Evolutionary conservation across 2,797 vertebrate genomes (phyloP).

Genomic region (Sebastolobus alascanus): DNA sequence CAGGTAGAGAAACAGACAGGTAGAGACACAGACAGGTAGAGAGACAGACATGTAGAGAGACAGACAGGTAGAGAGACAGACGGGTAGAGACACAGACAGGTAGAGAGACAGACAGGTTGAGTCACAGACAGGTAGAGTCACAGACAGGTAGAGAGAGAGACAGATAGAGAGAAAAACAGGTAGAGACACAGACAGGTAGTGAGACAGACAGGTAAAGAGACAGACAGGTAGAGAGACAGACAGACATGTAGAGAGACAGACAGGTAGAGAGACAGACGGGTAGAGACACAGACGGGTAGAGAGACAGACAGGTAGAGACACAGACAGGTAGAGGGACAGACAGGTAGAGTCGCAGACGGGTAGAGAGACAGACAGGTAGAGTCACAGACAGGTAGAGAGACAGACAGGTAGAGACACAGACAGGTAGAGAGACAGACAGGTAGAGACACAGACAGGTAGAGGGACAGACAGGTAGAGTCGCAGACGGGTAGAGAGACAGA

Average conservation of each 20-base stretch:
- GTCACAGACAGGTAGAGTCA: not conserved
- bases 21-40: not conserved
- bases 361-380: too few species aligned
- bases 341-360: too few species aligned
- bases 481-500: not conserved
- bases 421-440: not conserved
- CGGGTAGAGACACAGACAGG: not conserved
- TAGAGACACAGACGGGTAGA: not conserved
- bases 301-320: not conserved
- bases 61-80: not conserved
- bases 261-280: not conserved
- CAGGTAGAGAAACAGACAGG: not conserved
- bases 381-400: not conserved
- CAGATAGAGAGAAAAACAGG: not conserved
- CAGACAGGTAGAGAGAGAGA: not conserved
- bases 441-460: not conserved
- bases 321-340: not conserved
- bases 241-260: not conserved
- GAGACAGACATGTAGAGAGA: not conserved
- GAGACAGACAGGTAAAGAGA: not conserved
- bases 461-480: rapidly evolving
- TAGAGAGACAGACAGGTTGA: not conserved
- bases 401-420: not conserved
- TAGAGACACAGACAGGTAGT: not conserved
- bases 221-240: not conserved